Evolutionary conservation across 1,140 invertebrate genomes (phyloP), one percentile per base, ranked within the genome.

Genomic region (Pomacea maculata): DNA sequence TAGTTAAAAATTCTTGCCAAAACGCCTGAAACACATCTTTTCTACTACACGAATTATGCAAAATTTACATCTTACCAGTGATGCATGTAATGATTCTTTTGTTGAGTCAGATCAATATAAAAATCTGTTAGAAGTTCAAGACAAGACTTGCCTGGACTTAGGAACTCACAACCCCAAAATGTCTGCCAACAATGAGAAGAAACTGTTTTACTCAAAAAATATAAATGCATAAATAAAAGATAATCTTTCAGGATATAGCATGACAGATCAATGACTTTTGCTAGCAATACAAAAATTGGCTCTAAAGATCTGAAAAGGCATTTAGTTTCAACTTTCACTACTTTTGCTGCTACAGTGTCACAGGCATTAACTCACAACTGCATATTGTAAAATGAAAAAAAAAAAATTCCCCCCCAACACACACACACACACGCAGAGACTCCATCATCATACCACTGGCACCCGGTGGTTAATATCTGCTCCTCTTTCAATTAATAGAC

Each of bases 401-500:
- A 45, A 45, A 25, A 25, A 0, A 25, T 25, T 25, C 15, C 45
- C 25, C 21, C 61, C n/a, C 21, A 8, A 55, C 21, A 52, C 19
- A 82, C 65, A 71, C 29, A 45, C 6, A 45, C 6, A 45, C 34
- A 45, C 34, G 34, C 3, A 45, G 34, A 45, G 34, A 45, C 34
- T 45, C 34, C 6, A 45, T 45, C 52, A 63, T 83, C 84, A 87
- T 79, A 89, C 89, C 71, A 86, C 86, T 61, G 89, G 89, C 9
- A 90, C 87, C 73, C 89, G 85, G 57, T 83, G 85, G 72, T 90
- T 90, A 25, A 89, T 85, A 84, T 88, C 87, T 11, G 88, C 89
- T 55, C 89, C 89, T 65, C 84, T 63, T 72, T 90, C 88, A 54
- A 89, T 83, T 67, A 89, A 73, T 12, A 89, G 64, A 80, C 84